phyloP scores from a whole-genome alignment of 2,888 invertebrate species.

The Eudasyphora cyanicolor region DNA sequence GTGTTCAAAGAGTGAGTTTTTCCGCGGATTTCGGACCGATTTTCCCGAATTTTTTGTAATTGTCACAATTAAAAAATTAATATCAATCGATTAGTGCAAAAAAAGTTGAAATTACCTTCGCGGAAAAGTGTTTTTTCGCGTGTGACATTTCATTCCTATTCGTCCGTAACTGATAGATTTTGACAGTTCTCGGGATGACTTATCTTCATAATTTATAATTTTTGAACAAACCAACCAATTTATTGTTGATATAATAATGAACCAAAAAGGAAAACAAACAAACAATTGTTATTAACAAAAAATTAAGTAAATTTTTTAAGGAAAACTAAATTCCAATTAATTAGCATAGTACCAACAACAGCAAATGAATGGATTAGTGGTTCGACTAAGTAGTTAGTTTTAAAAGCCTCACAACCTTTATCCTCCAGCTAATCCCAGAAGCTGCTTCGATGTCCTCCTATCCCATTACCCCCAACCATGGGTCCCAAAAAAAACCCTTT shows the following conservation, averaged over 20 bases:
- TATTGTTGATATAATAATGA: constrained; percentile 20
- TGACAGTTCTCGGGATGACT: too few relatives aligned
- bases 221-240: constrained; percentile 22
- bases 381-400: constrained; percentile 40
- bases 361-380: not conserved
- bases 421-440: not conserved
- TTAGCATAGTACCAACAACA: not conserved
- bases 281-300: constrained; percentile 7
- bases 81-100: too few relatives aligned
- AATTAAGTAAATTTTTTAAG: constrained; percentile 8
- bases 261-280: too few relatives aligned
- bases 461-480: not conserved
- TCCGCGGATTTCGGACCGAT: too few relatives aligned
- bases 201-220: too few relatives aligned
- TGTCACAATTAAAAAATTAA: too few relatives aligned
- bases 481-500: not conserved
- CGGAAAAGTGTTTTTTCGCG: too few relatives aligned
- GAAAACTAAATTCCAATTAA: not conserved
- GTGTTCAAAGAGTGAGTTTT: too few relatives aligned
- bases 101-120: too few relatives aligned
- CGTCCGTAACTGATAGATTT: too few relatives aligned
- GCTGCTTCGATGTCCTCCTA: not conserved
- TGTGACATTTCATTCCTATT: too few relatives aligned
- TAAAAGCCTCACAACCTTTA: not conserved
- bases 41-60: too few relatives aligned